Conservation (phyloP, 2,888 invertebrate genomes). For the Biston stratarius region DNA sequence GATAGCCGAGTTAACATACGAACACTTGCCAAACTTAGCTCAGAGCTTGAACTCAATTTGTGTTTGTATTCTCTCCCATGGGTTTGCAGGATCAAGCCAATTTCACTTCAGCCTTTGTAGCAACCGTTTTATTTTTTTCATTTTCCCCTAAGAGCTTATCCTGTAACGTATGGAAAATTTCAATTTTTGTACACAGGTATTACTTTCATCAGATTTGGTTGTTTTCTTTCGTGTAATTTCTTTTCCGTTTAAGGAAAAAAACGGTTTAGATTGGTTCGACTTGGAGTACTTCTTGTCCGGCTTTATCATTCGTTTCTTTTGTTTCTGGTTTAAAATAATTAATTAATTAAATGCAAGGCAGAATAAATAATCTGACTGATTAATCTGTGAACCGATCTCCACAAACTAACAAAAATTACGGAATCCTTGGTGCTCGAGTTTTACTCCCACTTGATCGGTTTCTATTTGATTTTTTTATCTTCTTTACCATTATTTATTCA, state of each 20-base stretch:
- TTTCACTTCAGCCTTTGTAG: slow-evolving; percentile 37
- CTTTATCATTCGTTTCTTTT: too few species aligned
- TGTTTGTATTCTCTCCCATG: slow-evolving; percentile 42
- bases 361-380: too few species aligned
- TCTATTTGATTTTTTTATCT: background rate
- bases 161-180: slow-evolving; percentile 27
- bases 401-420: too few species aligned
- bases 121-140: slow-evolving; percentile 45
- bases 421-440: background rate
- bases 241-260: too few species aligned
- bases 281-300: too few species aligned
- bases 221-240: slow-evolving; percentile 16
- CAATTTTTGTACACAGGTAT: slow-evolving; percentile 34
- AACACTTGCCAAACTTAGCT: slow-evolving; percentile 38
- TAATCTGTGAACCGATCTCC: too few species aligned
- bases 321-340: too few species aligned
- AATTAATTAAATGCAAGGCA: too few species aligned
- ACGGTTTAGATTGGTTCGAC: too few species aligned
- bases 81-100: slow-evolving; percentile 43
- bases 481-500: slow-evolving; percentile 8
- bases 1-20: slow-evolving; percentile 17
- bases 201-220: slow-evolving; percentile 19
- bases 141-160: slow-evolving; percentile 40
- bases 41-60: slow-evolving; percentile 26
- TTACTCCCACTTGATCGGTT: background rate